Evolutionary conservation across 2,888 invertebrate species (phyloP).

Genomic region (Tetrapedia diversipes): DNA sequence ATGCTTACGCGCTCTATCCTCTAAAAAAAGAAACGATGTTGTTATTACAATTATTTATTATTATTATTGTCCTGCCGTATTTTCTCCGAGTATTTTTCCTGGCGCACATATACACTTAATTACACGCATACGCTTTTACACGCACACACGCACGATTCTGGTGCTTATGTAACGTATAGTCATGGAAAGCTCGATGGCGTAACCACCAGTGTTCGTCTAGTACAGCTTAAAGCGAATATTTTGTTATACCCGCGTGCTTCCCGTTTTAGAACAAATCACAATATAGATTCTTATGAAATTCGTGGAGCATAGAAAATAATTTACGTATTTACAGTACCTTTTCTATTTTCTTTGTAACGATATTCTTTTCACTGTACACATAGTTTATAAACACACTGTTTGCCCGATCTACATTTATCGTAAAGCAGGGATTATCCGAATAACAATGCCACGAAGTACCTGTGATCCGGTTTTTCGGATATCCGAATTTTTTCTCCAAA

Average conservation of each 20-base stretch:
- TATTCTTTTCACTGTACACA: not conserved
- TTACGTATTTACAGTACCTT: too few species aligned
- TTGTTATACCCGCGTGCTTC: conserved; percentile 47
- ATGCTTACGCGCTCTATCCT: conserved; percentile 74
- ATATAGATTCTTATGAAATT: conserved; percentile 15
- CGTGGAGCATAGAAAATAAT: too few species aligned
- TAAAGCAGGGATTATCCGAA: too few species aligned
- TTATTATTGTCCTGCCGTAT: conserved; percentile 81
- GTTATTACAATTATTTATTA: too few species aligned
- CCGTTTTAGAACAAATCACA: conserved; percentile 23
- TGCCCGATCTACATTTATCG: conserved; percentile 22
- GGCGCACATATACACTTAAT: conserved; percentile 36
- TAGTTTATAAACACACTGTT: conserved; percentile 14
- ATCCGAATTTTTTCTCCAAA: too few species aligned
- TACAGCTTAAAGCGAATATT: conserved; percentile 58
- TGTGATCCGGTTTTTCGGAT: too few species aligned
- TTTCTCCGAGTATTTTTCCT: conserved; percentile 61
- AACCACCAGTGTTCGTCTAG: conserved; percentile 74
- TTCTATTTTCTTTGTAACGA: not conserved
- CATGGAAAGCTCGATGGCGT: conserved; percentile 81
- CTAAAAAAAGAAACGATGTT: conserved; percentile 78
- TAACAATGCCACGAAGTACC: too few species aligned
- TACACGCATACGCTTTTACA: conserved; percentile 57
- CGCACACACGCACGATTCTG: conserved; percentile 64
- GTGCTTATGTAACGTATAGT: conserved; percentile 73